Base-by-base conservation (phyloP, 1,140 invertebrate species). In the Atta cephalotes region DNA sequence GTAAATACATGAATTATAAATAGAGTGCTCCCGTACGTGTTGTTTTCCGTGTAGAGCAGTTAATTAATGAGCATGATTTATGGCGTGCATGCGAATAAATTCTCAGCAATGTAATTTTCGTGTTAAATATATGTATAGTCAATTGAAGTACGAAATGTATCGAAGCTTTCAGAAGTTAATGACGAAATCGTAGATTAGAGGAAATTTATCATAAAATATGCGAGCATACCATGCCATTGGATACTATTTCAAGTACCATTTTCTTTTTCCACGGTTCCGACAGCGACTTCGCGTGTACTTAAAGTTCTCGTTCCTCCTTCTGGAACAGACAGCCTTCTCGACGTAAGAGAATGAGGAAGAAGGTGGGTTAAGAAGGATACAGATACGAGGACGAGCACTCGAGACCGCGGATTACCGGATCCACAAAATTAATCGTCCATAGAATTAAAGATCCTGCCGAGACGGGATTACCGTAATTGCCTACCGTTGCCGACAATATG, bases 401-500 rank as follows among this genome's bases (percentile, higher is more conserved):
- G 71, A 58, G 35, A 86, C n/a, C 80, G 60, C 81, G 81, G 35
- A 87, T 87, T 85, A 72, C 66, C 65, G 25, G 79, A 14, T 63
- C n/a, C 68, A 31, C 58, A 65, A 58, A 77, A 77, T 85, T 87
- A 74, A 82, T 86, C 77, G 85, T 65, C 77, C 85, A 35, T 81
- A 65, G 63, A 71, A 87, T 87, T 87, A 82, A 87, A 87, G 71
- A 25, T 87, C 49, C 45, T 56, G 14, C 45, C 68, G 68, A 86
- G 68, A 39, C 14, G 21, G 53, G 79, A 66, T 79, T 72, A 87
- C 51, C 35, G 81, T 87, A 88, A 86, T 84, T 74, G 84, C 68
- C 72, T 85, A 31, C 68, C 63, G 68, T 84, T n/a, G 62, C 45
- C 80, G 74, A 49, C 84, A 78, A 87, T 91, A 90, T 87, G 89